Conservation (phyloP, 2,888 invertebrate species). For the Tortrix viridana region DNA sequence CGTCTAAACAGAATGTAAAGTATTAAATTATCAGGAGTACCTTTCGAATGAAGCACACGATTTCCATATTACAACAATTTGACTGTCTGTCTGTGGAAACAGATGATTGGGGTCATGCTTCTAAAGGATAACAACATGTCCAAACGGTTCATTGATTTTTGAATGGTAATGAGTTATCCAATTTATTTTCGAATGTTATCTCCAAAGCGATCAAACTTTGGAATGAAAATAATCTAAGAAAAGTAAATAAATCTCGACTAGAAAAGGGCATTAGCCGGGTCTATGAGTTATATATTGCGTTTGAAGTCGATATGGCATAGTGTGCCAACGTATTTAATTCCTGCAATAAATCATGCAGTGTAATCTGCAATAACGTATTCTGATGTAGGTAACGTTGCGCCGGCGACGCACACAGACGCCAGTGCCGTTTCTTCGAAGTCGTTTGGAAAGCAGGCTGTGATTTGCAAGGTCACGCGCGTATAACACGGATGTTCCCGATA, state of each 20-base stretch:
- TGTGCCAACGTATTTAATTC: not conserved
- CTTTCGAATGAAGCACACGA: constrained; percentile 62
- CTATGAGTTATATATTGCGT: not conserved
- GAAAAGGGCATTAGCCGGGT: not conserved
- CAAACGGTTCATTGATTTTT: constrained; percentile 53
- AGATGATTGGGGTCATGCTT: constrained; percentile 52
- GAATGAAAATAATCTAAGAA: not conserved
- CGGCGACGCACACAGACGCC: constrained; percentile 67
- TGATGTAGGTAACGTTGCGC: constrained; percentile 30
- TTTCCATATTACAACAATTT: constrained; percentile 66
- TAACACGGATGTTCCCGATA: constrained; percentile 85
- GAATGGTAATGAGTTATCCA: constrained; percentile 55
- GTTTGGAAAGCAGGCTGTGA: constrained; percentile 85
- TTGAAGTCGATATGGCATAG: constrained; percentile 8
- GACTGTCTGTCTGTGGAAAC: constrained; percentile 62
- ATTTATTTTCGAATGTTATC: constrained; percentile 1
- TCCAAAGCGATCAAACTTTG: not conserved
- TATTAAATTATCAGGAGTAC: constrained; percentile 63
- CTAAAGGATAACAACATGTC: constrained; percentile 48
- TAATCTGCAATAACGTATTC: constrained; percentile 39
- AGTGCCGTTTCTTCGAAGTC: constrained; percentile 78
- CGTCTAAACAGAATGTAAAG: constrained; percentile 64
- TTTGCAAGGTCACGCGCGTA: constrained; percentile 84
- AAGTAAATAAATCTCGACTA: not conserved
- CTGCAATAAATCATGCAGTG: constrained; percentile 21